Evolutionary conservation across 2,888 invertebrate species (phyloP).

Genomic region (Eristalinus sepulchralis): DNA sequence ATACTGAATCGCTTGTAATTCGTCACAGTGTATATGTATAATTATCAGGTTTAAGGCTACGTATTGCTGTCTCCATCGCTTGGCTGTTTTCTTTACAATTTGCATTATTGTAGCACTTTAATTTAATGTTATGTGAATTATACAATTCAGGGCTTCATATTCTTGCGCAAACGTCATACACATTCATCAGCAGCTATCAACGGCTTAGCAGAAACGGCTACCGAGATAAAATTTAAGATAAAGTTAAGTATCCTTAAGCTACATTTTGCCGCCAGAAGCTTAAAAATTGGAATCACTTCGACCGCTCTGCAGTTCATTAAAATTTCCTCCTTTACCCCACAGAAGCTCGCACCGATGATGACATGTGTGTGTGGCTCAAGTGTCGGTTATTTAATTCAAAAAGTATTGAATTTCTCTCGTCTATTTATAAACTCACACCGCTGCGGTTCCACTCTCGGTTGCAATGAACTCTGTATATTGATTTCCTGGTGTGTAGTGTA

Average conservation of each 20-base stretch:
- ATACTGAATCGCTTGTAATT: constrained; percentile 23
- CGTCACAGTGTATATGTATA: constrained; percentile 9
- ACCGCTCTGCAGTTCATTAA: constrained; percentile 6
- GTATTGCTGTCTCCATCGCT: background rate
- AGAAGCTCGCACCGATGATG: constrained; percentile 17
- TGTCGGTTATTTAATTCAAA: constrained; percentile 62
- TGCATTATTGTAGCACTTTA: constrained; percentile 52
- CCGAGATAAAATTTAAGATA: background rate
- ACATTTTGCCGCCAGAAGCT: constrained; percentile 28
- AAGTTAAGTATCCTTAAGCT: constrained; percentile 8
- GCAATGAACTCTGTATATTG: constrained; percentile 69
- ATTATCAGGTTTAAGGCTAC: constrained; percentile 69
- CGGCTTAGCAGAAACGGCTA: background rate
- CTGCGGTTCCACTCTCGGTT: constrained; percentile 46
- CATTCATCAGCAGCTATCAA: background rate
- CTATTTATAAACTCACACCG: constrained; percentile 59
- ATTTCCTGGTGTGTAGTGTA: constrained; percentile 58
- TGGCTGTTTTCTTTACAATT: constrained; percentile 41
- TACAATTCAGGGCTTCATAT: background rate
- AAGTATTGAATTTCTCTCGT: constrained; percentile 54
- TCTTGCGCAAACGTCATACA: background rate
- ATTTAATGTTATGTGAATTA: constrained; percentile 49
- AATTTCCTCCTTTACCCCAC: background rate
- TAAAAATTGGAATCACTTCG: constrained; percentile 31
- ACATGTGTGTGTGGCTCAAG: constrained; percentile 45